Evolutionary conservation across 2,113 vertebrate species (phyloP).

Genomic region (Chaetodon trifascialis): DNA sequence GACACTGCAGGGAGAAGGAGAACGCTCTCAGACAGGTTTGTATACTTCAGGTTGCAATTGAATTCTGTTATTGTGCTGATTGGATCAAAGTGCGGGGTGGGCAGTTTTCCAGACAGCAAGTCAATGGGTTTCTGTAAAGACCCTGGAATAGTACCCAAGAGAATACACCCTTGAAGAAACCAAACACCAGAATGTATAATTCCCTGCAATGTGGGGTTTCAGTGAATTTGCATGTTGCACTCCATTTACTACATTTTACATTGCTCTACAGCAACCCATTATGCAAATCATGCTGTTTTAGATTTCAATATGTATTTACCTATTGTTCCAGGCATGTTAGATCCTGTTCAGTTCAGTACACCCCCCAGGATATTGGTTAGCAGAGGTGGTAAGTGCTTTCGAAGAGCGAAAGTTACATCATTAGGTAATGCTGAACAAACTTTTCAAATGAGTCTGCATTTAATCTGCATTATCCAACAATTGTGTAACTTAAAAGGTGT

Average conservation of each 20-base stretch:
- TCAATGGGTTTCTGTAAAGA: constrained; percentile 38
- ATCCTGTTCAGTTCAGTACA: background rate
- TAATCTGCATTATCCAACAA: background rate
- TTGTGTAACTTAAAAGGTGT: background rate
- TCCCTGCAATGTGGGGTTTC: background rate
- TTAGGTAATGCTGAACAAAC: background rate
- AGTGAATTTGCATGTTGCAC: background rate
- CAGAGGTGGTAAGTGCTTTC: background rate
- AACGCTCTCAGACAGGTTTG: background rate
- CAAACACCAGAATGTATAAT: background rate
- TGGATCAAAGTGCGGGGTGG: constrained; percentile 43
- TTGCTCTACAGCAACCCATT: background rate
- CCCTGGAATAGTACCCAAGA: constrained; percentile 1
- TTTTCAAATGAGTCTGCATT: background rate
- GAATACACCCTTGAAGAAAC: constrained; percentile 8
- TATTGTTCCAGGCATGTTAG: background rate
- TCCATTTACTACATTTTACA: background rate
- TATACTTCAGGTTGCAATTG: constrained; percentile 4
- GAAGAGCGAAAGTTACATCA: background rate
- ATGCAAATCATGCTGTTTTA: background rate
- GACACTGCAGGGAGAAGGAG: constrained; percentile 25
- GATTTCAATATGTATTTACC: background rate
- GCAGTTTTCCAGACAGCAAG: constrained; percentile 39
- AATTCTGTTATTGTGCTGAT: constrained; percentile 34
- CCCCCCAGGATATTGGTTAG: background rate